Evolutionary conservation across 2,797 vertebrate species (phyloP), one percentile per base, ranked within the genome.

Genomic region (Chlorospingus flavigularis): DNA sequence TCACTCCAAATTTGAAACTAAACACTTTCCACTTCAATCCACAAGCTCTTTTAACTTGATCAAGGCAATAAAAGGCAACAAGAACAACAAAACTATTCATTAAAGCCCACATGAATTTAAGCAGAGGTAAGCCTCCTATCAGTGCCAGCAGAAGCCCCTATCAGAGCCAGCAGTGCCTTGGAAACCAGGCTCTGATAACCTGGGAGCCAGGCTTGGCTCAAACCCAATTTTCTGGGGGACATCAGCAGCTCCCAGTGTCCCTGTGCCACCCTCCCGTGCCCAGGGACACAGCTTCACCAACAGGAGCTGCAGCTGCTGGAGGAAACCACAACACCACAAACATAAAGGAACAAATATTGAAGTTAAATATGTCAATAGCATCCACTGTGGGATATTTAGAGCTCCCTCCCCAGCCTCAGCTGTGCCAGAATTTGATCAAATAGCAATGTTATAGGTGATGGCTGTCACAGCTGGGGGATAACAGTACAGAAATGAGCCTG

Each of bases 261-360:
- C 43, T 48, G 68, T 19, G 30, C 50, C 3, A 0, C 5, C 39
- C 62, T 48, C 24, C 25, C 31, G 15, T 11, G 33, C 43, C 23
- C 0, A 1, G 20, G 33, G 30, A 88, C 19, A 63, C 5, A 79
- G 76, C 73, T 76, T 31, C 16, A 9, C 31, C 54, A 66, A 54
- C 4, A 40, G 15, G 26, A 55, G 26, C 16, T 23, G 8, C 0
- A 0, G 35, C 15, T n/a, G 25, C 39, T 33, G n/a, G 24, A 37
- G 5, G 19, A 35, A 80, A 73, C 33, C 25, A n/a, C 35, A 66
- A 0, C 1, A 66, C 3, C 60, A 75, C 37, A 7, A 20, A 37
- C 25, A 30, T 11, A 6, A 40, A 89, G 26, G 35, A 30, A 25
- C 42, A 50, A 70, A 30, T 35, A 30, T 13, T 3, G 2, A 54